Evolutionary conservation across 2,113 vertebrate genomes (phyloP).

Genomic region (Silurus asotus): DNA sequence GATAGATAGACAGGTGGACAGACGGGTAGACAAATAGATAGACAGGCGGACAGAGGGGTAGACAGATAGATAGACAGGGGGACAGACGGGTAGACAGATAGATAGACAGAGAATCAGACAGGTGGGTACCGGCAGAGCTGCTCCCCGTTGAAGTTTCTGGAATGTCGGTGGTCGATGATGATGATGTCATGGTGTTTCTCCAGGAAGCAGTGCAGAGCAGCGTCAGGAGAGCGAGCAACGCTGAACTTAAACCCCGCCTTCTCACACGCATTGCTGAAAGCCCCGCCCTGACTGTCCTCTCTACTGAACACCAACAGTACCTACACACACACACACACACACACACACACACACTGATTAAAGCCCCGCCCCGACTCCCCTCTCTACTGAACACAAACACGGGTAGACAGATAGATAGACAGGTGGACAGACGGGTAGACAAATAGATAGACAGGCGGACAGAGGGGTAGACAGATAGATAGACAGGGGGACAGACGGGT

Average conservation of each 20-base stretch:
- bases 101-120: background rate
- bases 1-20: background rate
- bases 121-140: slow-evolving; percentile 86
- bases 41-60: background rate
- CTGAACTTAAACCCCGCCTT: slow-evolving; percentile 88
- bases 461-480: too few relatives aligned
- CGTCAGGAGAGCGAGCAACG: slow-evolving; percentile 81
- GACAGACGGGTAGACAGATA: background rate
- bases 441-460: too few relatives aligned
- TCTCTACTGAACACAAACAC: too few relatives aligned
- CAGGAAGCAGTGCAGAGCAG: slow-evolving; percentile 85
- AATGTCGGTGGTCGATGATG: slow-evolving; percentile 94
- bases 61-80: background rate
- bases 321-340: slow-evolving; percentile 64
- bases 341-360: slow-evolving; percentile 25
- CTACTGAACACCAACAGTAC: slow-evolving; percentile 99
- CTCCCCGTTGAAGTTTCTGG: slow-evolving; percentile 90
- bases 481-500: too few relatives aligned
- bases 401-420: too few relatives aligned
- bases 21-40: background rate
- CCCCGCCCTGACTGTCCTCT: slow-evolving; percentile 92
- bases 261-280: slow-evolving; percentile 93
- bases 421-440: too few relatives aligned
- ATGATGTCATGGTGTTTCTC: slow-evolving; percentile 94
- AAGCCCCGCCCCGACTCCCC: too few relatives aligned